Conservation (phyloP, 1,140 invertebrate genomes). For the Globodera rostochiensis region DNA sequence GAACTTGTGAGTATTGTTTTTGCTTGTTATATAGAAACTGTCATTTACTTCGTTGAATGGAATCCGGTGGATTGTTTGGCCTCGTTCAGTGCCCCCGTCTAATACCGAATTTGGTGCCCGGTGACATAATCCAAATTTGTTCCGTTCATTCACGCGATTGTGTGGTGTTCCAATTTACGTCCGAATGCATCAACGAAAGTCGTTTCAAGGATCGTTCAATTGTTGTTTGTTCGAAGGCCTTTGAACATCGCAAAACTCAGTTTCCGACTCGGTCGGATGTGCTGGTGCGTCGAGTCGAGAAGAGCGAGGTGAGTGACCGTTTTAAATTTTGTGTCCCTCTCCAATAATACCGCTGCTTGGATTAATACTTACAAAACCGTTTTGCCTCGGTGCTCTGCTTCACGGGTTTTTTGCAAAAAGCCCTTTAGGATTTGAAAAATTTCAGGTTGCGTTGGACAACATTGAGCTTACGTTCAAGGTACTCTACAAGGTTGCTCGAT, state of each 20-base stretch:
- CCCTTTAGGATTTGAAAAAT: neutral
- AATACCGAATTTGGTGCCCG: conserved; percentile 30
- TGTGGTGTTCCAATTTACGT: conserved; percentile 43
- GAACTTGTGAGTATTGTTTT: conserved; percentile 27
- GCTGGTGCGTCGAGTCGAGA: conserved; percentile 39
- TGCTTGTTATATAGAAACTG: neutral
- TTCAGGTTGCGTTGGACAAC: conserved; percentile 83
- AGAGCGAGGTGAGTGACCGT: conserved; percentile 25
- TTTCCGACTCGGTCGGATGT: conserved; percentile 46
- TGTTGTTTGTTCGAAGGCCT: conserved; percentile 39
- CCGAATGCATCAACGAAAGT: conserved; percentile 32
- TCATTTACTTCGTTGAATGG: neutral
- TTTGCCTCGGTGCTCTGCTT: no score
- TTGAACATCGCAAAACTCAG: conserved; percentile 39
- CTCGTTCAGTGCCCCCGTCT: conserved; percentile 30
- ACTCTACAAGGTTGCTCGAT: neutral
- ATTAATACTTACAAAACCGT: no score
- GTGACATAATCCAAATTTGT: conserved; percentile 29
- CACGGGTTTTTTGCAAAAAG: no score
- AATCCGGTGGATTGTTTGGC: neutral
- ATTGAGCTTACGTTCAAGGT: conserved; percentile 90
- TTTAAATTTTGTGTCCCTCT: conserved; percentile 1
- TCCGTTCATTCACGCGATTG: conserved; percentile 27
- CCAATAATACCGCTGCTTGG: neutral
- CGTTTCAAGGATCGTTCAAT: conserved; percentile 39